Base-by-base conservation (phyloP, 2,113 vertebrate species). In the Felis chaus region DNA sequence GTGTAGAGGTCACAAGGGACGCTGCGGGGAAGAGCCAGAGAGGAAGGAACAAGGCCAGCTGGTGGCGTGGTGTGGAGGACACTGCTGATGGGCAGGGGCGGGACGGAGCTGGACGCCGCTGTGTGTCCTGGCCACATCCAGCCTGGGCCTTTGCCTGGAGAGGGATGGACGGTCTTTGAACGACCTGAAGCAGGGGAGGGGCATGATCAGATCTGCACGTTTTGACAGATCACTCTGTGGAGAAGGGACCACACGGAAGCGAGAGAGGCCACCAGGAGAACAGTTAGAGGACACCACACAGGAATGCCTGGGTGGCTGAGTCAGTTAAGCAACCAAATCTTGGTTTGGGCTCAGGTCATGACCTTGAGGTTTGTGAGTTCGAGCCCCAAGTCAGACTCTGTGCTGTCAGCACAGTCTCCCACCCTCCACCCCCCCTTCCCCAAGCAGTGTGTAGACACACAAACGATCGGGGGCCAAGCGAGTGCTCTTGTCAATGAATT, bases 61-160 rank as follows among this genome's bases (percentile, higher is more conserved):
- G 25, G 55, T 5, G 39, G 19, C 39, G 19, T 10, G 3, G 53
- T 11, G 1, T 48, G 33, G 68, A 71, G 55, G 39, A 15, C 15
- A 3, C 39, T 7, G 23, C 15, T 10, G 31, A 48, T 19, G 1
- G 69, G 55, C 91, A 2, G 23, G 27, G n/a, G 21, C 25, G 5
- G 45, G 36, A 63, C 4, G 45, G n/a, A 55, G 82, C n/a, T 16
- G 21, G 80, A 9, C 0, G 0, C 65, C 0, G 5, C 68, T 4
- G 18, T 19, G 53, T 16, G 2, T 9, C 16, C 8, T 7, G 3
- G 39, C 80, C 4, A 4, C 45, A 48, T 6, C 11, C 0, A 19
- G 55, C n/a, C 55, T 15, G 10, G 55, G 19, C 10, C 16, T 39
- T 14, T 50, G 41, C 25, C 39, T 68, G 21, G 11, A 36, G 55